These are phyloP conservation scores for Archips xylosteana DNA, from an alignment of 2,888 invertebrate species.

Conservation along the genomic window DNA sequence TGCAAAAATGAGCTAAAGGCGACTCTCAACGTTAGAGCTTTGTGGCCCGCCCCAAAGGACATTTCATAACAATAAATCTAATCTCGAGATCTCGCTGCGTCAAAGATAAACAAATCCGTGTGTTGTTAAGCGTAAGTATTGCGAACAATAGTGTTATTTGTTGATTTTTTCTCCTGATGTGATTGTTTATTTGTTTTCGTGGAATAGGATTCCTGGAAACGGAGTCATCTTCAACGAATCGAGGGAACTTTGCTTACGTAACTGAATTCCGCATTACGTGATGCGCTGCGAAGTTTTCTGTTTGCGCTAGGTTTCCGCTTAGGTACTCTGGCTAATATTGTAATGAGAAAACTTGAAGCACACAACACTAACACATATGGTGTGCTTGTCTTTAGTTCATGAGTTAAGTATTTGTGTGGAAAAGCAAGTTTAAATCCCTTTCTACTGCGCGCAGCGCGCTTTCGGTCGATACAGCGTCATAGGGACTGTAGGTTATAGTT, in stretches of 20 bases:
- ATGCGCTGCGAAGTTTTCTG: not conserved
- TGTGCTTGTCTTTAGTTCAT: not conserved
- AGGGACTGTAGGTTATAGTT: too few species aligned
- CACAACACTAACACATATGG: not conserved
- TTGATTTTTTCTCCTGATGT: not conserved
- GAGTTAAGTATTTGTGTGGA: not conserved
- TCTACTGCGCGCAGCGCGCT: not conserved
- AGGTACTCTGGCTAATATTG: not conserved
- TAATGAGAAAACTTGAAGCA: constrained; percentile 8
- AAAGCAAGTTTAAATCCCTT: not conserved
- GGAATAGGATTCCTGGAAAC: constrained; percentile 15
- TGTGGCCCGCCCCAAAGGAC: not conserved
- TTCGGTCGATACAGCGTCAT: not conserved
- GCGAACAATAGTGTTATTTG: constrained; percentile 13
- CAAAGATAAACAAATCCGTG: constrained; percentile 16
- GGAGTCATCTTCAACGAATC: not conserved
- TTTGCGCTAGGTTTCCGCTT: not conserved
- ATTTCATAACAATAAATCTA: constrained; percentile 23
- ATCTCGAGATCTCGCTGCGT: constrained; percentile 2
- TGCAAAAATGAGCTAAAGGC: not conserved
- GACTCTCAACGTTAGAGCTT: not conserved
- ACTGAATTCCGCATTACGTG: constrained; percentile 4
- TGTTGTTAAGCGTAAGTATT: constrained; percentile 11
- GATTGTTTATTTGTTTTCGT: too few species aligned
- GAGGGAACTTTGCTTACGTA: constrained; percentile 8